A percentile compares a stretch with the other conserved stretches of the same genome.
Conservation (phyloP, 2,888 invertebrate species). For the Phyllotreta striolata region DNA sequence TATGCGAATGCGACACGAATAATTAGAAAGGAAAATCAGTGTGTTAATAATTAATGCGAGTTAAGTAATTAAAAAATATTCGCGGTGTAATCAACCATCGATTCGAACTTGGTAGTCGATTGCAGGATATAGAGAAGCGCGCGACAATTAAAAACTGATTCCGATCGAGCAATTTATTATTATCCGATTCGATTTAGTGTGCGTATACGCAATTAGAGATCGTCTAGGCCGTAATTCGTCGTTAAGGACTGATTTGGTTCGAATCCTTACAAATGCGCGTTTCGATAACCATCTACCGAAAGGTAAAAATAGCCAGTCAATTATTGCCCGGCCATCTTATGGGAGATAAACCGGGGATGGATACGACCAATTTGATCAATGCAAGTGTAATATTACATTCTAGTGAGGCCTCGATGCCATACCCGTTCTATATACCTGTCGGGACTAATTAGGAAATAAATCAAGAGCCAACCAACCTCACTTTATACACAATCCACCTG, state of each 20-base stretch:
- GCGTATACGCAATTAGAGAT: slow-evolving; percentile 42
- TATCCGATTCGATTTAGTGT: slow-evolving; percentile 18
- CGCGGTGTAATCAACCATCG: too few species aligned
- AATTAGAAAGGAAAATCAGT: too few species aligned
- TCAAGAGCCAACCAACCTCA: slow-evolving; percentile 51
- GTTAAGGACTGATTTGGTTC: slow-evolving; percentile 40
- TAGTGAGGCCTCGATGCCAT: slow-evolving; percentile 46
- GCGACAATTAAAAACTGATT: slow-evolving; percentile 24
- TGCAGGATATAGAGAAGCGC: too few species aligned
- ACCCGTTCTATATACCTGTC: slow-evolving; percentile 61
- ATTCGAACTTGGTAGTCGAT: too few species aligned
- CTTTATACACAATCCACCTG: slow-evolving; percentile 45
- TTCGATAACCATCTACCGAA: slow-evolving; percentile 41
- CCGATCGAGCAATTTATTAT: slow-evolving; percentile 24
- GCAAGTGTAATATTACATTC: slow-evolving; percentile 48
- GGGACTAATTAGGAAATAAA: slow-evolving; percentile 61
- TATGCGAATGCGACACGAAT: too few species aligned
- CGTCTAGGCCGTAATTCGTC: slow-evolving; percentile 40
- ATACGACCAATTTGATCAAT: slow-evolving; percentile 52
- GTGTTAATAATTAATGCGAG: too few species aligned
- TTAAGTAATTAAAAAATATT: too few species aligned
- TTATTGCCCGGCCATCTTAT: slow-evolving; percentile 44
- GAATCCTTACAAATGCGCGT: slow-evolving; percentile 42
- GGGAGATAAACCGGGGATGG: slow-evolving; percentile 43
- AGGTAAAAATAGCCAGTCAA: slow-evolving; percentile 43